Evolutionary conservation across 2,797 vertebrate species (phyloP), one percentile per base, ranked within the genome.

Genomic region (Miichthys miiuy): DNA sequence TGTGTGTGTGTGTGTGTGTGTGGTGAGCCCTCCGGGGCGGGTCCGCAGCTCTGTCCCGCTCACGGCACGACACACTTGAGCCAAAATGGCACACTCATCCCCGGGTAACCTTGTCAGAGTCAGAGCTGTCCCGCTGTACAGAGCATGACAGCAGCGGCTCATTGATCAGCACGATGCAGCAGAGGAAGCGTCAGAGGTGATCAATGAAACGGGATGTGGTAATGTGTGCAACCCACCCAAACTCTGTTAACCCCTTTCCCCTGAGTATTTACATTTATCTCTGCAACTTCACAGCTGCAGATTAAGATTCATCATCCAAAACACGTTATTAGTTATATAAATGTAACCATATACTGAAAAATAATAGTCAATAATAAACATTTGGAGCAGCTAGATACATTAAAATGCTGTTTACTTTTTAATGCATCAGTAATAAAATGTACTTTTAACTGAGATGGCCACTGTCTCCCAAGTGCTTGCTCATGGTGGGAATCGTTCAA

Each of bases 31-130:
- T 65, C 84, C 66, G 88, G 82, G 86, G 84, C 81, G 89, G 81
- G 56, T 86, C 79, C 41, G 51, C 62, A 57, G 72, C 72, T 55
- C 77, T 47, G 73, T 58, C 81, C 82, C 55, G 79, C 78, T 67
- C 48, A 60, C 58, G 52, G 70, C 8, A 25, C 34, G 50, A 67
- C 84, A 38, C 54, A 13, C 44, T 62, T 14, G 90, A 93, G 81
- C 87, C 89, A 90, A 89, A 87, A 93, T 91, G 93, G 93, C 86
- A 27, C 81, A 27, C 50, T 56, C 67, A 68, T 79, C 89, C 79
- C 71, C 75, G 58, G 34, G 76, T 94, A 93, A 94, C 92, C 90
- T 90, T 92, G 86, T 81, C 73, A 68, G 82, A 61, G 86, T 81
- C 73, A 68, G 82, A 61, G 16, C 68, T 67, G 38, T 69, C 27